phyloP scores from a whole-genome alignment of 2,888 invertebrate species.

The Unio pictorum region DNA sequence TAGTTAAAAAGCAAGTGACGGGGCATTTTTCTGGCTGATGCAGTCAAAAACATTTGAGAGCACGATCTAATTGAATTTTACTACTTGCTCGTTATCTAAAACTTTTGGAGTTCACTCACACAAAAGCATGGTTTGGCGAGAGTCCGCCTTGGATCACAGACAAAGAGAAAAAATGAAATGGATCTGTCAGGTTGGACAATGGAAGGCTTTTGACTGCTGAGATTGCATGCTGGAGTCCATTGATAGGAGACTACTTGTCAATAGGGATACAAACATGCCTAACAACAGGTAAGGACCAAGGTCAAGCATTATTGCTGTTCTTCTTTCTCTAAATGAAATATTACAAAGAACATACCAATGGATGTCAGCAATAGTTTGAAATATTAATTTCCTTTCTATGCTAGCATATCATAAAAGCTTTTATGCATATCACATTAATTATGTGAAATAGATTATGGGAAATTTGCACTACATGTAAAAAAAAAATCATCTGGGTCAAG shows the following conservation, averaged over 20 bases:
- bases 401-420: too few relatives aligned
- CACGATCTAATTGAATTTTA: slow-evolving; percentile 26
- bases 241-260: slow-evolving; percentile 33
- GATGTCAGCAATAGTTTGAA: too few relatives aligned
- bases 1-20: slow-evolving; percentile 23
- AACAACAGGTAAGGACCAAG: slow-evolving; percentile 22
- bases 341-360: too few relatives aligned
- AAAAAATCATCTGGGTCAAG: too few relatives aligned
- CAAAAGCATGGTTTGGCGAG: too few relatives aligned
- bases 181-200: slow-evolving; percentile 36
- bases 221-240: slow-evolving; percentile 27
- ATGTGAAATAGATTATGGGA: too few relatives aligned
- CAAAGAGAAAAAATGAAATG: slow-evolving; percentile 30
- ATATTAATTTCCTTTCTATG: too few relatives aligned
- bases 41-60: slow-evolving; percentile 32
- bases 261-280: slow-evolving; percentile 24
- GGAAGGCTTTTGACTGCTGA: slow-evolving; percentile 14
- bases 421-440: too few relatives aligned
- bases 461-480: too few relatives aligned
- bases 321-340: too few relatives aligned
- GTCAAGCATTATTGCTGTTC: slow-evolving; percentile 14
- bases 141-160: slow-evolving; percentile 25
- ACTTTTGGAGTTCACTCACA: slow-evolving; percentile 8
- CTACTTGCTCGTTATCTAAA: slow-evolving; percentile 15
- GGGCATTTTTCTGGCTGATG: slow-evolving; percentile 20